A percentile compares a stretch with the other conserved stretches of the same genome.
Evolutionary conservation across 2,888 invertebrate genomes (phyloP).

Genomic region (Thera britannica): DNA sequence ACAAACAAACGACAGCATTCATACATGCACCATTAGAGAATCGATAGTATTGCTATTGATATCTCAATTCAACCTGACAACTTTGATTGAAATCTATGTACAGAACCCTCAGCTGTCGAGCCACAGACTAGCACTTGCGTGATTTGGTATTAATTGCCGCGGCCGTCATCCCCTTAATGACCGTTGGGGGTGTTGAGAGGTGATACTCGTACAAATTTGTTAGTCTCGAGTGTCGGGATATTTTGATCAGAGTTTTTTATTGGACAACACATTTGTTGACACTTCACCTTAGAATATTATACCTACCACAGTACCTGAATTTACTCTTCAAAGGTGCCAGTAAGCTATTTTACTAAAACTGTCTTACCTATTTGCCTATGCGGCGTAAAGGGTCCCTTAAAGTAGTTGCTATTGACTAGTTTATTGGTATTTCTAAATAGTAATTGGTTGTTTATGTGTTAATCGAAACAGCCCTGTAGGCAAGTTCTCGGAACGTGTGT

Average conservation of each 20-base stretch:
- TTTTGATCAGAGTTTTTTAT: not conserved
- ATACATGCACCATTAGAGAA: not conserved
- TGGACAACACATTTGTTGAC: not conserved
- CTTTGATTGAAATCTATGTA: slow-evolving; percentile 12
- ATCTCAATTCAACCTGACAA: not conserved
- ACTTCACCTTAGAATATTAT: not conserved
- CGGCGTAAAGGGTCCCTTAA: too few species aligned
- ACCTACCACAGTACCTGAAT: too few species aligned
- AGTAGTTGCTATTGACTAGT: too few species aligned
- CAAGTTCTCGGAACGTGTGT: too few species aligned
- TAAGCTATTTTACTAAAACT: too few species aligned
- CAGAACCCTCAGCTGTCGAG: slow-evolving; percentile 3
- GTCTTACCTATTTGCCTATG: too few species aligned
- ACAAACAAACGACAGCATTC: too few species aligned
- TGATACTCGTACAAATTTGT: slow-evolving; percentile 28
- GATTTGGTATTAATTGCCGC: slow-evolving; percentile 33
- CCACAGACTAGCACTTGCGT: slow-evolving; percentile 23
- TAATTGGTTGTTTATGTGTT: too few species aligned
- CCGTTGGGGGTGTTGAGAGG: slow-evolving; percentile 29
- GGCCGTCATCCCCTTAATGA: slow-evolving; percentile 30
- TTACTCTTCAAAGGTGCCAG: too few species aligned
- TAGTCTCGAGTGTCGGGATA: slow-evolving; percentile 21
- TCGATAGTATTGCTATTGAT: not conserved
- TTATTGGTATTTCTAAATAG: too few species aligned
- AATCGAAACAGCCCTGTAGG: too few species aligned